Percentiles rank a stretch among this genome's conserved stretches.
These are phyloP conservation scores for Felis chaus DNA, from an alignment of 2,113 vertebrate genomes.

Conservation along the genomic window DNA sequence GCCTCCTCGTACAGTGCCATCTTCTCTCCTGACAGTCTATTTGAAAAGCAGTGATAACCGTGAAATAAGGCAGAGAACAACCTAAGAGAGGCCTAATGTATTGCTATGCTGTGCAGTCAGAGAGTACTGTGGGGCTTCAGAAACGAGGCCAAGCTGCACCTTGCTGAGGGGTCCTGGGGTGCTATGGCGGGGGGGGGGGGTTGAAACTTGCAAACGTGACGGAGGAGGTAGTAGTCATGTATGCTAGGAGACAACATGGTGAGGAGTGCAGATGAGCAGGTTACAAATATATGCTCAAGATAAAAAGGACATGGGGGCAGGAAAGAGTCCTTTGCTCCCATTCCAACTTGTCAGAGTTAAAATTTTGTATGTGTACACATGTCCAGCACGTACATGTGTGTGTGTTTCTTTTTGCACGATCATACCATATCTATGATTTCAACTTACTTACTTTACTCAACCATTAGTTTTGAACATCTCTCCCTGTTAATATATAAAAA, in stretches of 20 bases:
- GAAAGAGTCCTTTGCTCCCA: background rate
- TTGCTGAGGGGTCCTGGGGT: background rate
- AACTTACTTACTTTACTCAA: constrained; percentile 1
- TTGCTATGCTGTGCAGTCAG: background rate
- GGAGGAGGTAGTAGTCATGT: background rate
- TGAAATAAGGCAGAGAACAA: background rate
- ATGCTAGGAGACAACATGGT: background rate
- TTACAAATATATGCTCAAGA: background rate
- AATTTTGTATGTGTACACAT: background rate
- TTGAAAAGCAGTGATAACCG: background rate
- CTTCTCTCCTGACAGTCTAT: background rate
- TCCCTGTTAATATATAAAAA: background rate
- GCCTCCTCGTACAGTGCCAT: background rate
- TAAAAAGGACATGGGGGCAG: background rate
- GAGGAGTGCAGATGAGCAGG: background rate
- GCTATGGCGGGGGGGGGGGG: background rate
- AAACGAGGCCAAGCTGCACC: background rate
- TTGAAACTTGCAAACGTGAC: background rate
- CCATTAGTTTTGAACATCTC: background rate
- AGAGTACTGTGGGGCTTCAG: background rate
- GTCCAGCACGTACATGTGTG: fast-evolving
- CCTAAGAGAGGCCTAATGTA: background rate
- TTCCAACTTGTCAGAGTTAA: background rate
- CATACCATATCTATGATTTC: background rate
- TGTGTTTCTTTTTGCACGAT: background rate